Evolutionary conservation across 2,888 invertebrate genomes (phyloP).

Genomic region (Aricia artaxerxes): DNA sequence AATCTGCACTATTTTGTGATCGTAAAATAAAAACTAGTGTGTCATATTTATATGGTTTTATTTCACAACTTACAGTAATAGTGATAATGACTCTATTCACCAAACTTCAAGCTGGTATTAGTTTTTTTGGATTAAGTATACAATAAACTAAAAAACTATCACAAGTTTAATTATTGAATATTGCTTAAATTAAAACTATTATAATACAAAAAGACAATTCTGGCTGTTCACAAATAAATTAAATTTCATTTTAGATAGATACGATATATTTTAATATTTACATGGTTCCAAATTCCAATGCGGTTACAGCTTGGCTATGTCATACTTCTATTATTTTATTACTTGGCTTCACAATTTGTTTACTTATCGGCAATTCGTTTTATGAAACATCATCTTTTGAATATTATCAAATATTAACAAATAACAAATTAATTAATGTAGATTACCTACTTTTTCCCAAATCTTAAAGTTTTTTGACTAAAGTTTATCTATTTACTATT

Average conservation of each 20-base stretch:
- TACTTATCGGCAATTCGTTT: neutral
- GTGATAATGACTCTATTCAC: slow-evolving; percentile 77
- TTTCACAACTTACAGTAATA: slow-evolving; percentile 75
- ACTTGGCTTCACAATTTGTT: too few species aligned
- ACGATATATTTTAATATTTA: slow-evolving; percentile 17
- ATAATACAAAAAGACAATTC: slow-evolving; percentile 56
- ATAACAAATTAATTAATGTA: too few species aligned
- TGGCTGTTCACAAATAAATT: slow-evolving; percentile 33
- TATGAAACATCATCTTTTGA: neutral
- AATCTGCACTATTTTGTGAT: too few species aligned
- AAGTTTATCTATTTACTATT: too few species aligned
- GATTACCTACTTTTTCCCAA: too few species aligned
- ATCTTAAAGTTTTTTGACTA: too few species aligned
- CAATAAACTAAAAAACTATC: slow-evolving; percentile 66
- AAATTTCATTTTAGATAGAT: slow-evolving; percentile 35
- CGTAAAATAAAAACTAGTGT: slow-evolving; percentile 36
- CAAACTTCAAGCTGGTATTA: slow-evolving; percentile 79
- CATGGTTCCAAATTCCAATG: neutral
- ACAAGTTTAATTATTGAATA: slow-evolving; percentile 59
- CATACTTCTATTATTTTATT: neutral
- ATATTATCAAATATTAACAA: neutral
- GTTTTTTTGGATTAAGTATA: slow-evolving; percentile 75
- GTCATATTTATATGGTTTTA: slow-evolving; percentile 75
- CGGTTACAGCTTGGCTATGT: neutral
- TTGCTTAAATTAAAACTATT: slow-evolving; percentile 49